Base-by-base conservation (phyloP, 2,113 vertebrate species). In the Xenopus borealis region DNA sequence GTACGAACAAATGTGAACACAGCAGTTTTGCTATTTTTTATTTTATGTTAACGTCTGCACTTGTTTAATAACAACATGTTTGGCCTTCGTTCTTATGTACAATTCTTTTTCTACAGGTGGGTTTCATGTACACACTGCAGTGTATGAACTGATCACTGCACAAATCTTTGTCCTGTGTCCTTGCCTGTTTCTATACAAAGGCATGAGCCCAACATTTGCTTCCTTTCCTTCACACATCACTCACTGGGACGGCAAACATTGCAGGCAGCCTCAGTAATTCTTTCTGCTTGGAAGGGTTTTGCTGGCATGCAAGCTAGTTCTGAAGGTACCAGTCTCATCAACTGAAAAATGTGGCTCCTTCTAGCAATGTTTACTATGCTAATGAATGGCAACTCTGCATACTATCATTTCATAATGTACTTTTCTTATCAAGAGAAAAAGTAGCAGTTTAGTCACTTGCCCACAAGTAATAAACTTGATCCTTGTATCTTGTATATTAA, bases 261-360 rank as follows among this genome's bases (percentile, higher is more conserved):
- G 12, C 57, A 63, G 70, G 58, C 74, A 53, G 66, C 46, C 66
- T 69, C 27, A 45, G 47, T 62, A 52, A 77, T 77, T 77, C 47
- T 61, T 77, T 77, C 74, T 77, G 74, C 74, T 69, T 75, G 67
- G 74, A 9, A 70, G 67, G 64, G 10, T 57, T 77, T 45, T 77
- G 18, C 66, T 77, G 74, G 59, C 74, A 77, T 77, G 74, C 74
- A 70, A 77, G 61, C 74, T 69, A 10, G 46, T 10, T 11, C 2
- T 47, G 47, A 12, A 13, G 47, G 10, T 50, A 16, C 11, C 11
- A 16, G 3, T 2, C 47, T 13, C 11, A 50, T 1, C 47, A 50
- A 0, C 47, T 12, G 47, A 16, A 12, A 50, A 5, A 50, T 50
- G 11, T 12, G 10, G 6, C 12, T 50, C 10, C 47, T 9, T 12